A percentile compares a stretch with the other conserved stretches of the same genome.
Evolutionary conservation across 2,113 vertebrate genomes (phyloP).

Genomic region (Echinops telfairi): DNA sequence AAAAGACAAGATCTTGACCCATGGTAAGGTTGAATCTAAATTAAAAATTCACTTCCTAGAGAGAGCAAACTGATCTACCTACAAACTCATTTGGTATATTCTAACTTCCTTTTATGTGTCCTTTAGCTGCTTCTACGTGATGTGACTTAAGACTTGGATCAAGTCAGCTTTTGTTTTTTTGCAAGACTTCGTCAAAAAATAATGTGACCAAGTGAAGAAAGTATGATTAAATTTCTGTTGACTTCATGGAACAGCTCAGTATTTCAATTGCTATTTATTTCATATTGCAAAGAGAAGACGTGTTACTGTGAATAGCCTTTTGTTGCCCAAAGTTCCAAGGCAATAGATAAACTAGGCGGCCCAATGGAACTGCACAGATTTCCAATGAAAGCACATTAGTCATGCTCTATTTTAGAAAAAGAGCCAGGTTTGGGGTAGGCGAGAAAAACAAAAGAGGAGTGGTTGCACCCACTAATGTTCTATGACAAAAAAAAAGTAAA

Average conservation of each 20-base stretch:
- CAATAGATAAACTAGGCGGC: not conserved
- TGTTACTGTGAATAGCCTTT: not conserved
- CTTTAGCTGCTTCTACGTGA: not conserved
- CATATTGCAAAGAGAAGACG: slow-evolving; percentile 18
- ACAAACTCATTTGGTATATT: not conserved
- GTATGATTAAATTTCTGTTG: not conserved
- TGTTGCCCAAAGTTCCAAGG: not conserved
- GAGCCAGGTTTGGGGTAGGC: not conserved
- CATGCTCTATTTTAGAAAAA: slow-evolving; percentile 45
- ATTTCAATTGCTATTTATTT: slow-evolving; percentile 23
- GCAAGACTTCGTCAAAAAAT: not conserved
- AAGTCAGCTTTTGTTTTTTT: not conserved
- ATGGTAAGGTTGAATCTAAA: not conserved
- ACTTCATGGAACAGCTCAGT: not conserved
- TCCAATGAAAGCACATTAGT: not conserved
- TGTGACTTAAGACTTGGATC: too few relatives aligned
- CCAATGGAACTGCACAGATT: not conserved
- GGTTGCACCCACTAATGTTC: not conserved
- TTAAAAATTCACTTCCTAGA: not conserved
- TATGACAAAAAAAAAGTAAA: not conserved
- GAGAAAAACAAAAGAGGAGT: slow-evolving; percentile 1
- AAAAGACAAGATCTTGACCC: not conserved
- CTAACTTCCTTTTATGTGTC: not conserved
- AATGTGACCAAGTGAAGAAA: not conserved
- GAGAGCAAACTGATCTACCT: not conserved